Base-by-base conservation (phyloP, 2,113 vertebrate species). In the Lophura nycthemera region DNA sequence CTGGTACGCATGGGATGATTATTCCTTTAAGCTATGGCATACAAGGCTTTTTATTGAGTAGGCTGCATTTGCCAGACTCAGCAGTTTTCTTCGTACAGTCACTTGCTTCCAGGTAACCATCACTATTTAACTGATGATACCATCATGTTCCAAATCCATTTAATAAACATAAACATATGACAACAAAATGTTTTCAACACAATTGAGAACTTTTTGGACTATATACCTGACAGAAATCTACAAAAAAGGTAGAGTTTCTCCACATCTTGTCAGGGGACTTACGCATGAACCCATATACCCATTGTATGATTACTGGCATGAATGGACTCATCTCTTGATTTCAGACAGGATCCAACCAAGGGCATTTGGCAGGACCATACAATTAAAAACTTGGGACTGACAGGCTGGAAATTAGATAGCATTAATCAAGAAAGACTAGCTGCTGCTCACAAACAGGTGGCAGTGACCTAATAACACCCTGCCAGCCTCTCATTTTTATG, bases 211-310 rank as follows among this genome's bases (percentile, higher is more conserved):
- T 65, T 56, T 80, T 56, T 75, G 63, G 63, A 42, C n/a, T 40
- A 71, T 1, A 12, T 11, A 86, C 29, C 11, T 43, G 17, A 42
- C 7, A 29, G 21, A 91, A 84, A 42, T 8, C 32, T 84, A 15
- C 14, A 64, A 84, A 84, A 38, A 42, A 78, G 34, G 5, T 72
- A 10, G 6, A 10, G 10, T 11, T 16, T 82, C 32, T 47, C 34
- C 38, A 32, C 4, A n/a, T 47, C 15, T 61, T 57, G 20, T 70
- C 12, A 48, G 10, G 13, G 7, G 16, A 54, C 18, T 75, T 71
- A 78, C 0, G 57, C 12, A 32, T 1, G 56, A 61, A 18, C 24
- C 12, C 1, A 1, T 45, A 13, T 54, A 47, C 17, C 19, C 9
- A 6, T 10, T 52, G 19, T 67, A 40, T 65, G 32, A 56, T 11